Evolutionary conservation across 2,113 vertebrate species (phyloP), one percentile per base, ranked within the genome.

Genomic region (Ranitomeya imitator): DNA sequence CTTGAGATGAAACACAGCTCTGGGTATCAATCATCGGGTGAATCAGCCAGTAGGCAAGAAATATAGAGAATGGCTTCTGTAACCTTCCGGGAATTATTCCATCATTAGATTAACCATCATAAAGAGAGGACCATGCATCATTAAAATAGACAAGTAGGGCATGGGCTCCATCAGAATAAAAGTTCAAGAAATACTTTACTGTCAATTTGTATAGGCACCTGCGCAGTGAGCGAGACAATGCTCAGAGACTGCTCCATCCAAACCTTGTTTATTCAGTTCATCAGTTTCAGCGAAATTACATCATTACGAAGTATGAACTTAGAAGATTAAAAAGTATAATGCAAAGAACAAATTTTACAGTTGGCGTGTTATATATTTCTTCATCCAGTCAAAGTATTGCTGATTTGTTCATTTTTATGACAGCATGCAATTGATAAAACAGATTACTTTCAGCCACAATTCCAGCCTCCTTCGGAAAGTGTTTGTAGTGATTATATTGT

Each of bases 31-130:
- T 93, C 88, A 89, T 15, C 54, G 13, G 59, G 21, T 89, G 91
- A 92, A 89, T 85, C 84, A 91, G 85, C 26, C 86, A 92, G 69
- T 79, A 93, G 77, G 85, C 81, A 91, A 89, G 82, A 92, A 89
- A 79, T 65, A 90, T 59, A 90, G 90, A 92, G 92, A 93, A 90
- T 89, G 73, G 84, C 91, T 81, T 73, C 85, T 91, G n/a, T 86
- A 92, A 86, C 86, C 91, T 91, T 83, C 84, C 88, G 84, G 88
- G 91, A 92, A 85, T 90, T 51, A 92, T 85, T 90, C 82, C 85
- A 92, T 92, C 92, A 92, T 91, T 90, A 94, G 90, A 94, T 92
- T 90, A 93, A 91, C 90, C 88, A 91, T 90, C n/a, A 21, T 77
- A 69, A 71, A 90, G 79, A 87, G 57, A 91, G 86, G 86, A 76